A percentile compares a stretch with the other conserved stretches of the same genome.
Conservation (phyloP, 2,888 invertebrate species). For the Meghimatium bilineatum region DNA sequence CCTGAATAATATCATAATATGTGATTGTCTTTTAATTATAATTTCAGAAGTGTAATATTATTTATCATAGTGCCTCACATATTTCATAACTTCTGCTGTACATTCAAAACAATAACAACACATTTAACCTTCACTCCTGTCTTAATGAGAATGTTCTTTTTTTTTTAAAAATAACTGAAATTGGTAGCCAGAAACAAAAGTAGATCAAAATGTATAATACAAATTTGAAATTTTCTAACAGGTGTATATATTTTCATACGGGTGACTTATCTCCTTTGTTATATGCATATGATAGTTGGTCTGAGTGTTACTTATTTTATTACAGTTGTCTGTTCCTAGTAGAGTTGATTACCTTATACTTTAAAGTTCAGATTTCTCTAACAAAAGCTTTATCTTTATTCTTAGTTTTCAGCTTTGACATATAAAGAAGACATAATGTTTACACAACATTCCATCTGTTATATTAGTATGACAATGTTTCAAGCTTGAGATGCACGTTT, state of each 20-base stretch:
- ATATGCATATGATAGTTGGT: neutral
- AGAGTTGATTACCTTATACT: neutral
- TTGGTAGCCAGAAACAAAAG: neutral
- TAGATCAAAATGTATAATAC: neutral
- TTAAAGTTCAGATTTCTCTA: neutral
- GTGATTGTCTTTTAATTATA: neutral
- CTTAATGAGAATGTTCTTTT: neutral
- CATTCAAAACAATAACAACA: neutral
- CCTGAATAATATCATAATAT: neutral
- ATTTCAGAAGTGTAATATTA: neutral
- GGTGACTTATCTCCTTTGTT: neutral
- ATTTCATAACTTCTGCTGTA: neutral
- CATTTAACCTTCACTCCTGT: neutral
- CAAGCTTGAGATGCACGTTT: neutral
- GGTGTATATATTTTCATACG: neutral
- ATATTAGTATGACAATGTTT: neutral
- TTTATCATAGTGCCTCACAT: neutral
- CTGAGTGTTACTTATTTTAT: neutral
- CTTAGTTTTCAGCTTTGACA: neutral
- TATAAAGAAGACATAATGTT: neutral
- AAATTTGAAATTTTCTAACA: neutral
- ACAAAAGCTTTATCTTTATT: neutral
- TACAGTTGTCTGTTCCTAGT: neutral
- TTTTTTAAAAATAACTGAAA: neutral
- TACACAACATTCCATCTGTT: conserved; percentile 3